Percentiles rank a stretch among this genome's conserved stretches.
Evolutionary conservation across 2,888 invertebrate species (phyloP).

Genomic region (Choreutis nemorana): DNA sequence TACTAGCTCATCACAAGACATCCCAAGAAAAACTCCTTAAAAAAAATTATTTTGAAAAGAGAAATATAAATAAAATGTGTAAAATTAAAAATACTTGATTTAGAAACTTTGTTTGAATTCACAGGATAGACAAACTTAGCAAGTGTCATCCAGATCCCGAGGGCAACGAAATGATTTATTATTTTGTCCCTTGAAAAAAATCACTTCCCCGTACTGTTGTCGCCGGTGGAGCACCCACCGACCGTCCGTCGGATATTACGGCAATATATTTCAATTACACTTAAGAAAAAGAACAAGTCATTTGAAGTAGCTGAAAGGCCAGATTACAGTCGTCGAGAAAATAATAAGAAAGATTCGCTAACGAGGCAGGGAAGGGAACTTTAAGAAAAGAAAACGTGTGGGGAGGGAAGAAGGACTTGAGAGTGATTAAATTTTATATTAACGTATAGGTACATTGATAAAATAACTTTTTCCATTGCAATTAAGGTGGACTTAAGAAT

Average conservation of each 20-base stretch:
- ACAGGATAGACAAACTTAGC: conserved; percentile 29
- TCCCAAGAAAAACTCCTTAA: too few species aligned
- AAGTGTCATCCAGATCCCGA: conserved; percentile 31
- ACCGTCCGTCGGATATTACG: conserved; percentile 62
- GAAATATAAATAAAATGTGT: too few species aligned
- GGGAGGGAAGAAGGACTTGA: conserved; percentile 28
- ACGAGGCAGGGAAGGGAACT: conserved; percentile 48
- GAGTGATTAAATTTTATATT: conserved; percentile 31
- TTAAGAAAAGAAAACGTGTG: conserved; percentile 47
- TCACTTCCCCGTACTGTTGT: conserved; percentile 50
- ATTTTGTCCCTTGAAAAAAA: conserved; percentile 57
- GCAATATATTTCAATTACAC: conserved; percentile 67
- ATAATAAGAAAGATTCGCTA: conserved; percentile 58
- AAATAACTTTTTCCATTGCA: too few species aligned
- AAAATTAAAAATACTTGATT: too few species aligned
- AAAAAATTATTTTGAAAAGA: too few species aligned
- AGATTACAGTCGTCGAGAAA: conserved; percentile 57
- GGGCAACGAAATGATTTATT: conserved; percentile 60
- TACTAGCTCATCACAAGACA: too few species aligned
- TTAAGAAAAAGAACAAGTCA: conserved; percentile 66
- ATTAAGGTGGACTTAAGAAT: too few species aligned
- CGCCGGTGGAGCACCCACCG: too few species aligned
- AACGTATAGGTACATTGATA: too few species aligned
- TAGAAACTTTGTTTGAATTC: too few species aligned
- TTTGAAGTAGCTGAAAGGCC: conserved; percentile 63